These are phyloP conservation scores for Ylistrum balloti DNA, from an alignment of 1,140 invertebrate species.

Conservation along the genomic window DNA sequence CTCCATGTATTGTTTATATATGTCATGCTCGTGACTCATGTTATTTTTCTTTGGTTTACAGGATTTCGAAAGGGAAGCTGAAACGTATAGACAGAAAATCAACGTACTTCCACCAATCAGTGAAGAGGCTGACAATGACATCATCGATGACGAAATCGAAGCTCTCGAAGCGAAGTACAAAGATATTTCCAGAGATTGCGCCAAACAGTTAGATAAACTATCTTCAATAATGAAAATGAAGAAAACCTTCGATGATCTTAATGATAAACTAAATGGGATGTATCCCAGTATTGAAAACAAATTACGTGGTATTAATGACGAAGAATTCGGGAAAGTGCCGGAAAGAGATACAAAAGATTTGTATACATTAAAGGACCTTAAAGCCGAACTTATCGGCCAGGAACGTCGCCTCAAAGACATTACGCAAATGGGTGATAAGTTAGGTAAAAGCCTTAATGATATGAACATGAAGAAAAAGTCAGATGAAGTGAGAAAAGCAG, in stretches of 20 bases:
- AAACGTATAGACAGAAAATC: constrained; percentile 74
- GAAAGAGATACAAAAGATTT: constrained; percentile 70
- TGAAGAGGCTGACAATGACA: constrained; percentile 73
- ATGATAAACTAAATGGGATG: constrained; percentile 90
- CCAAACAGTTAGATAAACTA: constrained; percentile 75
- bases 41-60: constrained; percentile 56
- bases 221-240: constrained; percentile 72
- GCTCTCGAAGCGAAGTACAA: constrained; percentile 77
- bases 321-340: constrained; percentile 69
- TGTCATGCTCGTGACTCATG: too few species aligned
- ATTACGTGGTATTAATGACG: constrained; percentile 81
- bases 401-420: constrained; percentile 75
- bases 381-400: constrained; percentile 76
- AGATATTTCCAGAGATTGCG: constrained; percentile 74
- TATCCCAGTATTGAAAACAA: constrained; percentile 92
- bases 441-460: constrained; percentile 86
- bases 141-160: constrained; percentile 79
- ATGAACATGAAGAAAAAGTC: constrained; percentile 84
- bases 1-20: too few species aligned
- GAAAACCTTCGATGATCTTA: constrained; percentile 76
- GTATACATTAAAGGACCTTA: constrained; percentile 69
- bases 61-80: constrained; percentile 77
- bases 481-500: constrained; percentile 89
- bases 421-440: constrained; percentile 71
- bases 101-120: constrained; percentile 76